Percentiles rank a stretch among this genome's conserved stretches.
phyloP scores from a whole-genome alignment of 2,797 vertebrate species.

The Intellagama lesueurii region DNA sequence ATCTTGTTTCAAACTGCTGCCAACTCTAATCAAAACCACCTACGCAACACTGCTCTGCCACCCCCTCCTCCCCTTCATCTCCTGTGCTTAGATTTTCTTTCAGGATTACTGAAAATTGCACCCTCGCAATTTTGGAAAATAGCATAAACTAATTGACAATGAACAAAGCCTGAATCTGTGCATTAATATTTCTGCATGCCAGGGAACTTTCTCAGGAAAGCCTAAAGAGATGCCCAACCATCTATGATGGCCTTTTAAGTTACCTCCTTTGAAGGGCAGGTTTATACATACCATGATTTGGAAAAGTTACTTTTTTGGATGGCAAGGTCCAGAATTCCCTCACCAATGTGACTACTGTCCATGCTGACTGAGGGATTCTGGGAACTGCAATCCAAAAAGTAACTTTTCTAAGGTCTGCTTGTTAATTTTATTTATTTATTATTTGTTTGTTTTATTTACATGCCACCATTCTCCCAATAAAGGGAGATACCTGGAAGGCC shows the following conservation, averaged over 20 bases:
- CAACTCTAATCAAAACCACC: constrained; percentile 68
- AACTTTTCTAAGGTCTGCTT: too few relatives aligned
- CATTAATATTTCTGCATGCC: constrained; percentile 31
- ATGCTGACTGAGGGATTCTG: too few relatives aligned
- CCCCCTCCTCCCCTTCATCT: background rate
- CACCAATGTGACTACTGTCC: too few relatives aligned
- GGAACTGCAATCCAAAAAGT: too few relatives aligned
- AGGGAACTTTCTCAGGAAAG: constrained; percentile 29
- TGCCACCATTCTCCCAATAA: too few relatives aligned
- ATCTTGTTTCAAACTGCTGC: constrained; percentile 69
- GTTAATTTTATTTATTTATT: too few relatives aligned
- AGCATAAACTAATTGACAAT: constrained; percentile 55
- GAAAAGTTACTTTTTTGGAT: too few relatives aligned
- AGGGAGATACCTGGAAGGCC: background rate
- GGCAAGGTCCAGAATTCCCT: too few relatives aligned
- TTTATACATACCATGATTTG: background rate
- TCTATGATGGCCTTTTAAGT: background rate
- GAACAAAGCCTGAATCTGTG: constrained; percentile 4
- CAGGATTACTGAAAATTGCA: constrained; percentile 56
- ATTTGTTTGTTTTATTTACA: too few relatives aligned
- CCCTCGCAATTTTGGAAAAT: constrained; percentile 45
- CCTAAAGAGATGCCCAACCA: constrained; percentile 1
- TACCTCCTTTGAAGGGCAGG: background rate
- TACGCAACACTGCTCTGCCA: constrained; percentile 52
- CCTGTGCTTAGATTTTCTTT: constrained; percentile 58